These are phyloP conservation scores for Pipistrellus kuhlii DNA, from an alignment of 2,797 vertebrate genomes.

Conservation along the genomic window DNA sequence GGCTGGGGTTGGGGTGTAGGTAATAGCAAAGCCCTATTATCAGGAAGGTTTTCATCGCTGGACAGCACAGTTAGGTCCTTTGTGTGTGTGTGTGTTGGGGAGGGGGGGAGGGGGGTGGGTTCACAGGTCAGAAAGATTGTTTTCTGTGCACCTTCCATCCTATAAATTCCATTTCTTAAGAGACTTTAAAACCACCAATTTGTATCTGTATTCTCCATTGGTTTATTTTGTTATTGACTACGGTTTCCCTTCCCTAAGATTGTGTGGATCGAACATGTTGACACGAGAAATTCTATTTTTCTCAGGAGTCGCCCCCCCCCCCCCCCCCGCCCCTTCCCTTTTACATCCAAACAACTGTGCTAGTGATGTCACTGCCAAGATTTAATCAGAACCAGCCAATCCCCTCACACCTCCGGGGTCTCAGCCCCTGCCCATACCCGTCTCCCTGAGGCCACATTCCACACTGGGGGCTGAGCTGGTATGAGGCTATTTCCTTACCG, in stretches of 20 bases:
- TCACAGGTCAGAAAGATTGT: not conserved
- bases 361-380: not conserved
- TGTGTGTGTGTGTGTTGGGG: not conserved
- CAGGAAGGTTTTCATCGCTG: not conserved
- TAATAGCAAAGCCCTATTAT: not conserved
- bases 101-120: fast-evolving
- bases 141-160: not conserved
- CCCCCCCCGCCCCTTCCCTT: fast-evolving
- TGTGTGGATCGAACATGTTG: not conserved
- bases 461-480: not conserved
- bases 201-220: not conserved
- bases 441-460: not conserved
- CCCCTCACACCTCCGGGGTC: not conserved
- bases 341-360: not conserved
- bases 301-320: too few relatives aligned
- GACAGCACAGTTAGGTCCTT: not conserved
- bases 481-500: not conserved
- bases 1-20: not conserved
- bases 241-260: not conserved
- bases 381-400: not conserved
- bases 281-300: not conserved
- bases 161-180: not conserved
- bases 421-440: not conserved
- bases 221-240: not conserved
- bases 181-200: not conserved